Percentiles rank a stretch among this genome's conserved stretches.
Conservation (phyloP, 2,888 invertebrate species). For the Hypercompe scribonia region DNA sequence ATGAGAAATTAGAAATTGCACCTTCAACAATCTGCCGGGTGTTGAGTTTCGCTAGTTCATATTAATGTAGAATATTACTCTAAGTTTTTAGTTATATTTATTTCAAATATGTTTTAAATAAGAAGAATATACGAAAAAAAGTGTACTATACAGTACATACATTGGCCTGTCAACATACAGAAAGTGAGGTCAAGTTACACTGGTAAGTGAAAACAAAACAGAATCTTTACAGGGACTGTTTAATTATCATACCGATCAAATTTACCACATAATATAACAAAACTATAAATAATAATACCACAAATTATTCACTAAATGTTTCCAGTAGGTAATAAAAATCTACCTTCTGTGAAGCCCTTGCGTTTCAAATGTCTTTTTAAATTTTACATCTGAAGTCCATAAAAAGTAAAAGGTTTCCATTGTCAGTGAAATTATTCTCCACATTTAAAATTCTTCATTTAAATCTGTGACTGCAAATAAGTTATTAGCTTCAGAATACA, state of each 20-base stretch:
- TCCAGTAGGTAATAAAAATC: not conserved
- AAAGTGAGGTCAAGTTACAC: too few species aligned
- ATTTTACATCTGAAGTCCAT: slow-evolving; percentile 29
- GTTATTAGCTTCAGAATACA: slow-evolving; percentile 52
- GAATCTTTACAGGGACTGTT: too few species aligned
- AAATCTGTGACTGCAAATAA: slow-evolving; percentile 53
- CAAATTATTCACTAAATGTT: not conserved
- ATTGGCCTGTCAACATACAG: too few species aligned
- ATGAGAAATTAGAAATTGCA: too few species aligned
- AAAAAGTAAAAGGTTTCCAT: slow-evolving; percentile 53
- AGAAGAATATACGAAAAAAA: too few species aligned
- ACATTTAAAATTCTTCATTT: slow-evolving; percentile 41
- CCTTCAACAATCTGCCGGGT: not conserved
- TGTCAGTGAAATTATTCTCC: slow-evolving; percentile 30
- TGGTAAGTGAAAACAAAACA: too few species aligned
- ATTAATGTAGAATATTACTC: too few species aligned
- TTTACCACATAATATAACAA: not conserved
- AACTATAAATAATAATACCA: not conserved
- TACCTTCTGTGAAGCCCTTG: not conserved
- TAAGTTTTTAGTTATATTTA: too few species aligned
- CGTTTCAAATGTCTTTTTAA: not conserved
- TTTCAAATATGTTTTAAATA: too few species aligned
- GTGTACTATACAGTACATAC: too few species aligned
- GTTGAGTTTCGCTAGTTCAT: too few species aligned
- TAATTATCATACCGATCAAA: too few species aligned